These are phyloP conservation scores for Speoplatyrhinus poulsoni DNA, from an alignment of 2,113 vertebrate genomes.

Conservation along the genomic window DNA sequence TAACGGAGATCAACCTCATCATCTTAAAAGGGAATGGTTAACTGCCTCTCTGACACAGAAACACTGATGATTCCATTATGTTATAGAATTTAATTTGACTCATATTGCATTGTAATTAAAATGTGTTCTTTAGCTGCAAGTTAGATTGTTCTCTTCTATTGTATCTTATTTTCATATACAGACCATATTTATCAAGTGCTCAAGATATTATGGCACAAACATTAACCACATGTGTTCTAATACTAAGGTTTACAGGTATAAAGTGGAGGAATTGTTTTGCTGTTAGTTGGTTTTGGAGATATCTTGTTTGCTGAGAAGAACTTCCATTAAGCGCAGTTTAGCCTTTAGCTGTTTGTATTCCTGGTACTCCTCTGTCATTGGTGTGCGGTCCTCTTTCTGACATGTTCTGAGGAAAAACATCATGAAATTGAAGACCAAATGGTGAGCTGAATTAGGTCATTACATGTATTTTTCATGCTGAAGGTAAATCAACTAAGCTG, in stretches of 20 bases:
- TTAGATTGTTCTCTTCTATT: no score
- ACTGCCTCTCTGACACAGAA: no score
- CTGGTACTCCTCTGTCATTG: constrained; percentile 89
- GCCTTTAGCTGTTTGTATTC: constrained; percentile 96
- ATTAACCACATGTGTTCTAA: no score
- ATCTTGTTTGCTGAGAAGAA: constrained; percentile 94
- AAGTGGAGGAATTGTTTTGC: neutral
- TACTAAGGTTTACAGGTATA: neutral
- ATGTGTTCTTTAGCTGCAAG: no score
- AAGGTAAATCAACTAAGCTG: neutral
- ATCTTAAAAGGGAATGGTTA: no score
- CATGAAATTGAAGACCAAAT: constrained; percentile 1
- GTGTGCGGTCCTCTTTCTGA: constrained; percentile 90
- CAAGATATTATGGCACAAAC: no score
- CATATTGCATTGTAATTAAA: no score
- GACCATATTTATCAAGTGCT: no score
- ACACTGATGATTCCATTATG: no score
- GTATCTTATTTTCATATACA: no score
- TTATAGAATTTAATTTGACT: no score
- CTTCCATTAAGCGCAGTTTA: constrained; percentile 90
- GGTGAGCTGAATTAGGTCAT: neutral
- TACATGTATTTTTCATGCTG: neutral
- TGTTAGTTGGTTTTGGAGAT: constrained; percentile 52
- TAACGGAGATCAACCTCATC: no score
- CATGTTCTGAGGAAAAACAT: constrained; percentile 75